Evolutionary conservation across 1,140 invertebrate genomes (phyloP), one percentile per base, ranked within the genome.

Genomic region (Polyergus mexicanus): DNA sequence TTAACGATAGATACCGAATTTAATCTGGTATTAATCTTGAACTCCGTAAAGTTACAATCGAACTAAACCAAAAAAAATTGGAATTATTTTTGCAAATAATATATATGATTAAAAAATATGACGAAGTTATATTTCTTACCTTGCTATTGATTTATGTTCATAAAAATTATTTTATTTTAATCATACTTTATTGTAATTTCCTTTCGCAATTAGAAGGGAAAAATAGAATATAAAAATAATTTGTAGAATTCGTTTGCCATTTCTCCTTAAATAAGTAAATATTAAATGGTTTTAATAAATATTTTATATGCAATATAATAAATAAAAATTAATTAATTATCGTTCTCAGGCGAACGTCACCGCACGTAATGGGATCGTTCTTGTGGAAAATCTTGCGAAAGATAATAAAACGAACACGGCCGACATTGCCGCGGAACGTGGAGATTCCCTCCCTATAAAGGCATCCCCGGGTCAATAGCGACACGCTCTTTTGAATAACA

Each of bases 401-500:
- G 71, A 77, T 71, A 85, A 89, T 88, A 85, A 88, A 88, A 51
- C 56, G 25, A 66, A 60, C 51, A 51, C 47, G 22, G 16, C 65
- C n/a, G 2, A 16, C 38, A 13, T 22, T 25, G 35, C 32, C 5
- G 35, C 25, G 35, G 35, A 56, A 68, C n/a, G n/a, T 32, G 51
- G 44, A 41, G 51, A 44, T 75, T 47, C 44, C 47, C 56, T 83
- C 28, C 13, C 28, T 13, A 25, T 13, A 62, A 44, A 60, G 66
- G 19, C 38, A 38, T 32, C 3, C 71, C 76, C 54, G 51, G 51
- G 44, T 72, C 86, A 77, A 88, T 88, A 66, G 22, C 16, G 44
- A 28, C 35, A n/a, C 0, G 8, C 2, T 38, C 35, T 44, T 69
- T 60, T 60, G 28, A 88, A 51, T 54, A 47, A 66, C 25, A 47